These are phyloP conservation scores for Coryphaenoides rupestris DNA, from an alignment of 2,113 vertebrate species.

Conservation along the genomic window DNA sequence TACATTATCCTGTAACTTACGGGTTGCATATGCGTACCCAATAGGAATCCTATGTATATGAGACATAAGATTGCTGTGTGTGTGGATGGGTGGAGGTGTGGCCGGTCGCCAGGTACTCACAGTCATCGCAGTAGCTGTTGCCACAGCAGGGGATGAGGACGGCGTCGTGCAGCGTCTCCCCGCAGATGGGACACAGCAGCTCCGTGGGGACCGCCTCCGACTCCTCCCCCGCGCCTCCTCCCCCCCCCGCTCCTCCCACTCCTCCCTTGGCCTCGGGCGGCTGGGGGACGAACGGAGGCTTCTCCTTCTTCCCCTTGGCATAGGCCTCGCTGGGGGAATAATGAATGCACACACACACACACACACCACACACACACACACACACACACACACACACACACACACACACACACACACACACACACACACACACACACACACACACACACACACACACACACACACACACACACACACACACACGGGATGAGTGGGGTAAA, in stretches of 20 bases:
- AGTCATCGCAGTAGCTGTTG: conserved; percentile 98
- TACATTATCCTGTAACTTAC: too few species aligned
- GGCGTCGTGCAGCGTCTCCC: conserved; percentile 90
- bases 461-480: too few species aligned
- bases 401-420: too few species aligned
- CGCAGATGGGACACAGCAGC: conserved; percentile 91
- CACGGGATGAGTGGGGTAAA: too few species aligned
- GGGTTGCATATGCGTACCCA: too few species aligned
- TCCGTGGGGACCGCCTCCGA: conserved; percentile 89
- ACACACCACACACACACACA: too few species aligned
- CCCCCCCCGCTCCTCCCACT: conserved; percentile 81
- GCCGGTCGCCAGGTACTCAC: conserved; percentile 70
- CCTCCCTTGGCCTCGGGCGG: conserved; percentile 71
- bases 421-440: too few species aligned
- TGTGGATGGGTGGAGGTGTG: neutral
- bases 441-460: too few species aligned
- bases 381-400: too few species aligned
- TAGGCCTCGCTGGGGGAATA: conserved; percentile 87
- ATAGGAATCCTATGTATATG: too few species aligned
- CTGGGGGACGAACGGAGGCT: conserved; percentile 85
- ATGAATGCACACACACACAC: too few species aligned
- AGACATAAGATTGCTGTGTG: neutral
- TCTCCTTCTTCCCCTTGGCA: conserved; percentile 94
- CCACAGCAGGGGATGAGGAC: conserved; percentile 98
- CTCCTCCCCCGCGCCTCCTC: conserved; percentile 82